phyloP scores from a whole-genome alignment of 1,140 invertebrate species.

The Drosophila biarmipes region DNA sequence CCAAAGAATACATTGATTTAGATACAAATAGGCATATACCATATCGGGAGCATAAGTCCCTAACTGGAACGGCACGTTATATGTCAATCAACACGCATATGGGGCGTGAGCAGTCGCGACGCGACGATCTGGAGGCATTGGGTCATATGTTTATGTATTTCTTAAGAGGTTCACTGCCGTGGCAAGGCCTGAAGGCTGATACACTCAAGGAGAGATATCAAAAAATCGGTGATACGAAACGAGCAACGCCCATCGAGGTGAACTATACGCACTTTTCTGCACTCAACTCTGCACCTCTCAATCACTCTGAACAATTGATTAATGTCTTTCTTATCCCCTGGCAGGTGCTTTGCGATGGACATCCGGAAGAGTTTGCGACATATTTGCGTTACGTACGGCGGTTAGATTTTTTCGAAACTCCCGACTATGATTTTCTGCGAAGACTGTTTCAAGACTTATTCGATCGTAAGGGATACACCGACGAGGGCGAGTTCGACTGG shows the following conservation, averaged over 20 bases:
- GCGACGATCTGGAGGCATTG: constrained; percentile 99
- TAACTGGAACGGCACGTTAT: constrained; percentile 98
- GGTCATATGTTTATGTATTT: constrained; percentile 99
- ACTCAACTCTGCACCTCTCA: neutral
- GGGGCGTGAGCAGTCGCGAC: constrained; percentile 99
- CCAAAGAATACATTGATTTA: constrained; percentile 99
- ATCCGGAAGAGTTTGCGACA: constrained; percentile 98
- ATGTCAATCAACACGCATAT: constrained; percentile 99
- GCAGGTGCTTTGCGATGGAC: constrained; percentile 96
- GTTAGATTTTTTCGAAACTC: constrained; percentile 99
- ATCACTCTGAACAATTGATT: neutral
- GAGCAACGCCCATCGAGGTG: constrained; percentile 97
- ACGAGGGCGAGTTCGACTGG: constrained; percentile 99
- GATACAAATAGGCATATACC: constrained; percentile 99
- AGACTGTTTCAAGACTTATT: constrained; percentile 98
- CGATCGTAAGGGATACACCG: constrained; percentile 95
- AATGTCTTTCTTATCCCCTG: neutral
- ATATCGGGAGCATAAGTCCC: constrained; percentile 99
- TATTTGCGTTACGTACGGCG: constrained; percentile 98
- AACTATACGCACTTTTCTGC: constrained; percentile 4
- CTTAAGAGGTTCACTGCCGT: constrained; percentile 98
- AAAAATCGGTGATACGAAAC: constrained; percentile 99
- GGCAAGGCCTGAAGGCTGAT: constrained; percentile 99
- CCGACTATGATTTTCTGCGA: constrained; percentile 99
- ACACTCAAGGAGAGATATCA: constrained; percentile 99